Evolutionary conservation across 2,888 invertebrate genomes (phyloP).

Genomic region (Drosophila koepferae): DNA sequence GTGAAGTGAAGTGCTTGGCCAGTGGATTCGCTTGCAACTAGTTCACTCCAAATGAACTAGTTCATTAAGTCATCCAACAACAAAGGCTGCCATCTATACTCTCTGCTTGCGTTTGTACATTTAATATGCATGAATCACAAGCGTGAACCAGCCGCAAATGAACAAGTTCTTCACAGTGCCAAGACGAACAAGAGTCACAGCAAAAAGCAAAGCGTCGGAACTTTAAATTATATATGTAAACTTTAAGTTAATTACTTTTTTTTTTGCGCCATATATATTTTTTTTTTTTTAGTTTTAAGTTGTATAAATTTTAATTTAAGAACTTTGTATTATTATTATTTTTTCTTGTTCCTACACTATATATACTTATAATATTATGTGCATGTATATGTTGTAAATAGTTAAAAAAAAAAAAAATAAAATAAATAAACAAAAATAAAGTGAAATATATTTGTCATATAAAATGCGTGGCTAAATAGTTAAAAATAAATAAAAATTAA

Average conservation of each 20-base stretch:
- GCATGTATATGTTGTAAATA: slow-evolving; percentile 21
- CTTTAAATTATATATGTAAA: not conserved
- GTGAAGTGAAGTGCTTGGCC: slow-evolving; percentile 6
- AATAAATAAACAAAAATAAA: not conserved
- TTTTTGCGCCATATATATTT: not conserved
- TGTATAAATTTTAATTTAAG: not conserved
- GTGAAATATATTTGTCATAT: not conserved
- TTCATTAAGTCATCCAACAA: slow-evolving; percentile 6
- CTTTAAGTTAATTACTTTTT: not conserved
- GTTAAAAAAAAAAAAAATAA: not conserved
- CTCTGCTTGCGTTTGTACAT: not conserved
- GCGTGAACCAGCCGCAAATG: slow-evolving; percentile 18
- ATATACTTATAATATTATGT: not conserved
- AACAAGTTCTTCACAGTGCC: slow-evolving; percentile 26
- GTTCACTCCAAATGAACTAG: slow-evolving; percentile 30
- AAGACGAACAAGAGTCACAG: slow-evolving; percentile 23
- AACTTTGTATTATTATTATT: slow-evolving; percentile 1
- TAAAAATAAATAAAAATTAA: not conserved
- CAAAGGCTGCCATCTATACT: not conserved
- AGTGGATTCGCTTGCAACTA: slow-evolving; percentile 22
- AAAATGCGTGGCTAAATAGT: not conserved
- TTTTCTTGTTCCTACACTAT: slow-evolving; percentile 7
- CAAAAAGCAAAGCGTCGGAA: not conserved
- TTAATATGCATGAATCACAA: slow-evolving; percentile 5
- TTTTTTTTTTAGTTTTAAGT: not conserved